These are phyloP conservation scores for Myotis vivesi DNA, from an alignment of 2,797 vertebrate species.

Conservation along the genomic window DNA sequence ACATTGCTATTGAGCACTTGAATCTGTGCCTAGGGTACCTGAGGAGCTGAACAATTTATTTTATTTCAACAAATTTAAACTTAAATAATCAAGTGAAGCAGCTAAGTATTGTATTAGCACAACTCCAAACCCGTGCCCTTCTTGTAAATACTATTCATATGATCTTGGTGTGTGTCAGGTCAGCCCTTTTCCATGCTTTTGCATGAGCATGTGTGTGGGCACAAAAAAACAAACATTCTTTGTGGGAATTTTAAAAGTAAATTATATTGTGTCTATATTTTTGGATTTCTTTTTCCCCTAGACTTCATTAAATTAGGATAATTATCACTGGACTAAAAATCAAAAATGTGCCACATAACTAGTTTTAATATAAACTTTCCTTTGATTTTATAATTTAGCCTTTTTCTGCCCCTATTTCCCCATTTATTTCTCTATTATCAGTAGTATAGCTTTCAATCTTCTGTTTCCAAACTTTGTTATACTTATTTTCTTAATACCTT, in stretches of 20 bases:
- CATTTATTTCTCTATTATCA: background rate
- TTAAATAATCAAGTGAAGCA: background rate
- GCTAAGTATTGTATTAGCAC: background rate
- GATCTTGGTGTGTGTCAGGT: background rate
- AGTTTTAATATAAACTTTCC: background rate
- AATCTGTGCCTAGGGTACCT: background rate
- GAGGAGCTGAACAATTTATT: background rate
- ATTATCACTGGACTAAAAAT: background rate
- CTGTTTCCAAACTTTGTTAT: conserved; percentile 31
- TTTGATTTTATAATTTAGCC: background rate
- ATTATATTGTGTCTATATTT: background rate
- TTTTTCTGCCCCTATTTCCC: background rate
- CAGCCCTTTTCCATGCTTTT: background rate
- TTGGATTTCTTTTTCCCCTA: background rate
- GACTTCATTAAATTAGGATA: background rate
- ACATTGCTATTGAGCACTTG: background rate
- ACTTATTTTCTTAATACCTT: background rate
- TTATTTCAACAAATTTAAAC: background rate
- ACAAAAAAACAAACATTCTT: background rate
- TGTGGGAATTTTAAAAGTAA: background rate
- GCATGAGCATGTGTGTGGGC: too few relatives aligned
- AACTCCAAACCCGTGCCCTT: background rate
- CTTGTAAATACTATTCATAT: too few relatives aligned
- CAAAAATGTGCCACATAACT: background rate
- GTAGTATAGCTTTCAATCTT: background rate